Conservation (phyloP, 1,140 invertebrate species). For the Drosophila lacertosa region DNA sequence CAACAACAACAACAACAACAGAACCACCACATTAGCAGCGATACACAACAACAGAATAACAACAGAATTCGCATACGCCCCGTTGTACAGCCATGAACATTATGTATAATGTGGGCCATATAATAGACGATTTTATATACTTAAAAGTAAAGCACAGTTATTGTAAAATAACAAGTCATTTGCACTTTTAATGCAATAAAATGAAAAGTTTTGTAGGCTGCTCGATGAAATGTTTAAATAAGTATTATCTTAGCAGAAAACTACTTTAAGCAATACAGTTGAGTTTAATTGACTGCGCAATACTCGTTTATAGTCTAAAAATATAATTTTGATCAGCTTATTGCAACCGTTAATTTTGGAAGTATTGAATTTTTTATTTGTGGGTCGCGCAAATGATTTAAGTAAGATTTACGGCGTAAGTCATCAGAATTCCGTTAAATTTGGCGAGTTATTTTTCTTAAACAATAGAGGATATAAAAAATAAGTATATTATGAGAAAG, state of each 20-base stretch:
- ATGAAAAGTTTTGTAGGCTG: not conserved
- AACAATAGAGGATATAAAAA: too few species aligned
- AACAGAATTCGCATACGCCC: not conserved
- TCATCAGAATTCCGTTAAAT: too few species aligned
- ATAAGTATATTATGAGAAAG: too few species aligned
- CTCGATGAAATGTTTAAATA: too few species aligned
- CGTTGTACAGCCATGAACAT: not conserved
- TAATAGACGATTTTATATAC: not conserved
- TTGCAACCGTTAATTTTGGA: too few species aligned
- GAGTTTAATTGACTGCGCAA: not conserved
- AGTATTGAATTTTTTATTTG: too few species aligned
- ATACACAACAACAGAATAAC: slow-evolving; percentile 53
- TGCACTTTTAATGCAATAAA: not conserved
- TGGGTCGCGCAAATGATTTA: too few species aligned
- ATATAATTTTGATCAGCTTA: too few species aligned
- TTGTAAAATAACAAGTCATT: not conserved
- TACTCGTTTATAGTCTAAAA: not conserved
- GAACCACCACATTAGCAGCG: not conserved
- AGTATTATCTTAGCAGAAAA: not conserved
- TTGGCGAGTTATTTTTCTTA: too few species aligned
- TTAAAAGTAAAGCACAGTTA: not conserved
- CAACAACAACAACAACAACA: slow-evolving; percentile 21
- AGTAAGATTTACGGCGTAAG: too few species aligned
- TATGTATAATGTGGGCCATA: too few species aligned
- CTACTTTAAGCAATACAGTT: not conserved